Evolutionary conservation across 2,113 vertebrate species (phyloP).

Genomic region (Peromyscus polionotus): DNA sequence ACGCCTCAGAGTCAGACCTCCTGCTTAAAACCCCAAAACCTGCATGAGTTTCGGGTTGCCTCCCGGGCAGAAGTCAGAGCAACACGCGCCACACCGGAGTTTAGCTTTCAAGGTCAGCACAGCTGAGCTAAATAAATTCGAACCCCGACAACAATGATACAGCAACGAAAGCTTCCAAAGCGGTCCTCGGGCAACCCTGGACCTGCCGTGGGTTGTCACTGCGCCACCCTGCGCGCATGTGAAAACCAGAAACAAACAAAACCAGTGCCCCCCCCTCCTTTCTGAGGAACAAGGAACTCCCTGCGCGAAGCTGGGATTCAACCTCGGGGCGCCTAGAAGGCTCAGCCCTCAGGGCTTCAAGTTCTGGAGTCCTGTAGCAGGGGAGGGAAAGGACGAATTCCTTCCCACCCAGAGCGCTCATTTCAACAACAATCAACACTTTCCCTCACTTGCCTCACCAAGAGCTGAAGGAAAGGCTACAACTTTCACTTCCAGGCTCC

Average conservation of each 20-base stretch:
- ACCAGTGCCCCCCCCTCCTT: not conserved
- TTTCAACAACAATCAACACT: not conserved
- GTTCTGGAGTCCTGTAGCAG: not conserved
- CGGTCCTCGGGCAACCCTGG: not conserved
- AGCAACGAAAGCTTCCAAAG: not conserved
- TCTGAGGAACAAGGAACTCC: not conserved
- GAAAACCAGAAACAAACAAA: not conserved
- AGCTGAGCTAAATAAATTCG: not conserved
- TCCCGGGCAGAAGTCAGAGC: not conserved
- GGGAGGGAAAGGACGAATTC: not conserved
- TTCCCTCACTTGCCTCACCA: not conserved
- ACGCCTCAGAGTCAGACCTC: not conserved
- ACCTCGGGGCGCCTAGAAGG: not conserved
- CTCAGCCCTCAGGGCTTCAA: not conserved
- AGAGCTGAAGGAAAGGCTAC: not conserved
- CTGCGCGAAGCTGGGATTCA: not conserved
- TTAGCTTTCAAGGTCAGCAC: not conserved
- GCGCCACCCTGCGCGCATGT: not conserved
- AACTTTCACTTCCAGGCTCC: not conserved
- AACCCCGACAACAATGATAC: accelerated
- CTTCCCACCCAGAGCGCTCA: not conserved
- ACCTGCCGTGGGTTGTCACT: not conserved
- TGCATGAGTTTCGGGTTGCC: not conserved
- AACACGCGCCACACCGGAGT: not conserved
- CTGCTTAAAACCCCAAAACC: not conserved